Evolutionary conservation across 2,113 vertebrate genomes (phyloP).

Genomic region (Percopsis transmontana): DNA sequence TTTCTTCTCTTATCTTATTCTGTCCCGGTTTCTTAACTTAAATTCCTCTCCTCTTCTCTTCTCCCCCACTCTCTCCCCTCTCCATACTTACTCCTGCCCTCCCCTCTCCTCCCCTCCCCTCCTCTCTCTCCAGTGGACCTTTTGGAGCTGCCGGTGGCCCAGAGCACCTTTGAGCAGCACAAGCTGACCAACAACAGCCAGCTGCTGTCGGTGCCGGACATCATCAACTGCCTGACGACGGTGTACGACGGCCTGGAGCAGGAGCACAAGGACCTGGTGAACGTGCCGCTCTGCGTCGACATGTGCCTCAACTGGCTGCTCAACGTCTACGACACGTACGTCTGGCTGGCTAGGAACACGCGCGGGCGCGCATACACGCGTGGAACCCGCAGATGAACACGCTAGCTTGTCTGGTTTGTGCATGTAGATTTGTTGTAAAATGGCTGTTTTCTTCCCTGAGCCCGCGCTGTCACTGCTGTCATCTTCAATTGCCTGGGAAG

Average conservation of each 20-base stretch:
- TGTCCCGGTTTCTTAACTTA: no score
- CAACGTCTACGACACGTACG: constrained; percentile 97
- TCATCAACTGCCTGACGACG: constrained; percentile 93
- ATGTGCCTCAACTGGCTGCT: constrained; percentile 99
- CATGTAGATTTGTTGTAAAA: not conserved
- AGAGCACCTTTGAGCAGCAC: constrained; percentile 90
- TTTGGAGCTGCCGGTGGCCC: constrained; percentile 89
- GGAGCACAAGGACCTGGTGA: constrained; percentile 93
- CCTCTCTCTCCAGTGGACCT: constrained; percentile 85
- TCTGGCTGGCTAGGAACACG: constrained; percentile 27
- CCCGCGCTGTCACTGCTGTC: constrained; percentile 12
- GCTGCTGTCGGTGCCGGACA: constrained; percentile 88
- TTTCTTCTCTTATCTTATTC: no score
- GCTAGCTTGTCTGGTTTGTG: not conserved
- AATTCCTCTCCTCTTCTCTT: no score
- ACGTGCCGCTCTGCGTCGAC: constrained; percentile 93
- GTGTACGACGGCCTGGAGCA: constrained; percentile 93
- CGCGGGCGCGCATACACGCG: constrained; percentile 1
- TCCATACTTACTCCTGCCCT: not conserved
- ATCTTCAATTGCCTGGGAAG: constrained; percentile 9
- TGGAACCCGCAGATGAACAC: not conserved
- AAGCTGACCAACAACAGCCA: constrained; percentile 89
- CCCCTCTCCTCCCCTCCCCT: not conserved
- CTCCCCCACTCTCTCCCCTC: no score
- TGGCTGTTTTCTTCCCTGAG: not conserved